A percentile compares a stretch with the other conserved stretches of the same genome.
These are phyloP conservation scores for Neoaliturus tenellus DNA, from an alignment of 2,888 invertebrate species.

Conservation along the genomic window DNA sequence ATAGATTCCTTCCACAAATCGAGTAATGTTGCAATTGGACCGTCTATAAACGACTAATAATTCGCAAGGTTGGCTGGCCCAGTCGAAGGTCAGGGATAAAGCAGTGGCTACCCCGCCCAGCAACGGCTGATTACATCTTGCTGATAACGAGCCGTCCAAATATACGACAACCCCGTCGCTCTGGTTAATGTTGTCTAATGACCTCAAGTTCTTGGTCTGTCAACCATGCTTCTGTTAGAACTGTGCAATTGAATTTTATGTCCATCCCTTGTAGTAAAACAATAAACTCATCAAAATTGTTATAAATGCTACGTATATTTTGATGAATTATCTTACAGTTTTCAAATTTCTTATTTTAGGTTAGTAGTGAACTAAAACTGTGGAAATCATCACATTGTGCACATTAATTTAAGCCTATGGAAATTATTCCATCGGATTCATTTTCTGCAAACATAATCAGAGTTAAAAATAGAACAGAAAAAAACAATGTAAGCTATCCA, in stretches of 20 bases:
- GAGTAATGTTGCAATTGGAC: not conserved
- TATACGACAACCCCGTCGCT: not conserved
- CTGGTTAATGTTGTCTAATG: not conserved
- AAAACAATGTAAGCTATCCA: no score
- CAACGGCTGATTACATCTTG: not conserved
- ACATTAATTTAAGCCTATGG: no score
- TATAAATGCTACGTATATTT: no score
- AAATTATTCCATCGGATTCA: no score
- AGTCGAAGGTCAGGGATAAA: not conserved
- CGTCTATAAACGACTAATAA: not conserved
- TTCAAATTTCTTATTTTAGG: no score
- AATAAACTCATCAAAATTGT: not conserved
- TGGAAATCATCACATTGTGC: no score
- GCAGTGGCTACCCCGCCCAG: not conserved
- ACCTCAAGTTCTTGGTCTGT: not conserved
- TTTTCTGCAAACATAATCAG: no score
- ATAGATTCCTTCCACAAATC: not conserved
- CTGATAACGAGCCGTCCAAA: not conserved
- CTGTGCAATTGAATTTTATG: not conserved
- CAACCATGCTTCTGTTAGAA: not conserved
- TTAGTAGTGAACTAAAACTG: no score
- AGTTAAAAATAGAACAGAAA: no score
- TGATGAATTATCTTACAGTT: no score
- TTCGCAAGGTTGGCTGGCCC: not conserved
- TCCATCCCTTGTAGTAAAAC: not conserved